A percentile compares a stretch with the other conserved stretches of the same genome.
These are phyloP conservation scores for Cygnus atratus DNA, from an alignment of 2,113 vertebrate species.

Conservation along the genomic window DNA sequence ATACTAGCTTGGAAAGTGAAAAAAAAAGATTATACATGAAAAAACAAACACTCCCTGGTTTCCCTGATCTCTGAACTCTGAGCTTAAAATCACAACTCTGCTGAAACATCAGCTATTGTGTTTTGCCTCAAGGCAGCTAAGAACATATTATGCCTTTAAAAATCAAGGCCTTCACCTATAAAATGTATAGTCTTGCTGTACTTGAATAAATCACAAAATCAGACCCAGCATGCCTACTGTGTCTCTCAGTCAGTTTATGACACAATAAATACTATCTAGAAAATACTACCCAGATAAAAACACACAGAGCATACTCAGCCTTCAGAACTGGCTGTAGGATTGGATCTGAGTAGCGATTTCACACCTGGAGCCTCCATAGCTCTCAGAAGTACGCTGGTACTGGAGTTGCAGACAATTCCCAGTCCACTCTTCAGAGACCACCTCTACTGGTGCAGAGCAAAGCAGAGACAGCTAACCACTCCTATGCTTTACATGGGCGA, in stretches of 20 bases:
- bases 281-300: neutral
- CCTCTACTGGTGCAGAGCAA: neutral
- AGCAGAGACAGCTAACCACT: neutral
- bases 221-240: neutral
- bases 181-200: neutral
- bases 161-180: neutral
- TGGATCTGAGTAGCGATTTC: neutral
- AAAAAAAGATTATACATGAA: neutral
- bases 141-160: neutral
- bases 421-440: neutral
- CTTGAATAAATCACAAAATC: neutral
- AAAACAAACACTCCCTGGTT: neutral
- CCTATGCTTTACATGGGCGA: accelerated
- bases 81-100: neutral
- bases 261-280: neutral
- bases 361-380: neutral
- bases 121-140: neutral
- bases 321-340: neutral
- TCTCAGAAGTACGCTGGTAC: neutral
- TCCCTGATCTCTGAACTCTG: neutral
- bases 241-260: neutral
- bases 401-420: neutral
- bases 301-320: neutral
- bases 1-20: conserved; percentile 1
- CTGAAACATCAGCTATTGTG: neutral